A percentile compares a stretch with the other conserved stretches of the same genome.
Evolutionary conservation across 1,140 invertebrate species (phyloP).

Genomic region (Druon quercuslanigerum): DNA sequence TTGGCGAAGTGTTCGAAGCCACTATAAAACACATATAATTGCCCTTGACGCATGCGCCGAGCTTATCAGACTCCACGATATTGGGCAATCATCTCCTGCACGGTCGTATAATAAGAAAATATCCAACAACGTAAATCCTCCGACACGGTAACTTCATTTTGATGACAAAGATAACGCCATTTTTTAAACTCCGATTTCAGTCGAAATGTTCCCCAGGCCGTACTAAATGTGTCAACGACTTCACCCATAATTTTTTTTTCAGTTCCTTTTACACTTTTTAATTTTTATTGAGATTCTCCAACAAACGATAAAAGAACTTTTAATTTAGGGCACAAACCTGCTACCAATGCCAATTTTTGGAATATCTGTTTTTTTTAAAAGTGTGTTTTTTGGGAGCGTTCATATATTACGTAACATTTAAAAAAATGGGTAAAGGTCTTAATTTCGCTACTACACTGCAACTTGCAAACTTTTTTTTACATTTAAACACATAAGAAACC

Average conservation of each 20-base stretch:
- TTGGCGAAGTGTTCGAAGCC: conserved; percentile 52
- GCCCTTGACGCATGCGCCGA: conserved; percentile 48
- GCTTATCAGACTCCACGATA: conserved; percentile 51
- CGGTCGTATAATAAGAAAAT: conserved; percentile 48
- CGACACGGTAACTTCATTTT: conserved; percentile 47
- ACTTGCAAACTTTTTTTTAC: too few species aligned
- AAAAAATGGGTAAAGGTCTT: too few species aligned
- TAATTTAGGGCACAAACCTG: background rate
- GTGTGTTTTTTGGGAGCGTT: too few species aligned
- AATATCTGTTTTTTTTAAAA: too few species aligned
- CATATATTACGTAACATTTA: too few species aligned
- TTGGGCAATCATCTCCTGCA: conserved; percentile 50
- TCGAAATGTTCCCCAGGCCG: conserved; percentile 12
- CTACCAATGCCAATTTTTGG: too few species aligned
- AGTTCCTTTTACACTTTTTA: background rate
- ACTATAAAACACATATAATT: conserved; percentile 72
- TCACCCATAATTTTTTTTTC: conserved; percentile 8
- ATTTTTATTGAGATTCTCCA: background rate
- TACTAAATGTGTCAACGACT: background rate
- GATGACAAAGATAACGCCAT: conserved; percentile 35
- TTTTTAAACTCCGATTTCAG: conserved; percentile 21
- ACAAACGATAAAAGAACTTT: background rate
- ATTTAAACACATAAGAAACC: too few species aligned
- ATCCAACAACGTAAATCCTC: conserved; percentile 45
- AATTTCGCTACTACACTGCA: too few species aligned